A percentile compares a stretch with the other conserved stretches of the same genome.
Evolutionary conservation across 2,888 invertebrate species (phyloP).

Genomic region (Drosophila tanythrix): DNA sequence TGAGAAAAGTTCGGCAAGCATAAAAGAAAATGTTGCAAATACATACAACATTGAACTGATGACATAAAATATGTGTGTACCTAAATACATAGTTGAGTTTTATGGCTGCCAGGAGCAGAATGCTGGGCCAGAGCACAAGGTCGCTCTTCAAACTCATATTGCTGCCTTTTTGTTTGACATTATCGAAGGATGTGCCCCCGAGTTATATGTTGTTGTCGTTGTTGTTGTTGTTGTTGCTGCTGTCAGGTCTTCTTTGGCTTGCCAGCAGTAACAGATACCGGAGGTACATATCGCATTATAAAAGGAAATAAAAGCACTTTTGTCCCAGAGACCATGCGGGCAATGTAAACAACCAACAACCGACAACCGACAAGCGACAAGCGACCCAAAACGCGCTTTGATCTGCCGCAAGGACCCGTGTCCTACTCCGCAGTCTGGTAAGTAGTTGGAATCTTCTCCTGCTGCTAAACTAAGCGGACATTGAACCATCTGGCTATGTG

Average conservation of each 20-base stretch:
- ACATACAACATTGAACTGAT: conserved; percentile 42
- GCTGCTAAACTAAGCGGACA: conserved; percentile 52
- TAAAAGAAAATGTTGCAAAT: conserved; percentile 74
- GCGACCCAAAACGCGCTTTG: conserved; percentile 57
- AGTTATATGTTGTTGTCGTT: conserved; percentile 10
- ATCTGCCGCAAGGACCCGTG: conserved; percentile 36
- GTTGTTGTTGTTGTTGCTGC: conserved; percentile 29
- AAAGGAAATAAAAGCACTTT: conserved; percentile 67
- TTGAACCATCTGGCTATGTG: conserved; percentile 59
- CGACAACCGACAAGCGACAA: conserved; percentile 28
- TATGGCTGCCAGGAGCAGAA: conserved; percentile 39
- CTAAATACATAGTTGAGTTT: conserved; percentile 44
- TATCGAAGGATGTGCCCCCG: conserved; percentile 59
- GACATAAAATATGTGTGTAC: conserved; percentile 31
- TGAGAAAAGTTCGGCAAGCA: conserved; percentile 67
- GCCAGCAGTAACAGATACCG: conserved; percentile 41
- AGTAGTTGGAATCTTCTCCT: conserved; percentile 12
- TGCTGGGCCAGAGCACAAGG: conserved; percentile 52
- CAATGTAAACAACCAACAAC: conserved; percentile 42
- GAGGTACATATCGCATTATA: conserved; percentile 50
- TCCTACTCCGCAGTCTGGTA: not conserved
- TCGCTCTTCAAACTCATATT: conserved; percentile 73
- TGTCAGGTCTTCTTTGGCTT: conserved; percentile 35
- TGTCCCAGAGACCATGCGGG: conserved; percentile 42
- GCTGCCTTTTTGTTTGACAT: conserved; percentile 73